Evolutionary conservation across 1,140 invertebrate genomes (phyloP), one percentile per base, ranked within the genome.

Genomic region (Acyrthosiphon pisum): DNA sequence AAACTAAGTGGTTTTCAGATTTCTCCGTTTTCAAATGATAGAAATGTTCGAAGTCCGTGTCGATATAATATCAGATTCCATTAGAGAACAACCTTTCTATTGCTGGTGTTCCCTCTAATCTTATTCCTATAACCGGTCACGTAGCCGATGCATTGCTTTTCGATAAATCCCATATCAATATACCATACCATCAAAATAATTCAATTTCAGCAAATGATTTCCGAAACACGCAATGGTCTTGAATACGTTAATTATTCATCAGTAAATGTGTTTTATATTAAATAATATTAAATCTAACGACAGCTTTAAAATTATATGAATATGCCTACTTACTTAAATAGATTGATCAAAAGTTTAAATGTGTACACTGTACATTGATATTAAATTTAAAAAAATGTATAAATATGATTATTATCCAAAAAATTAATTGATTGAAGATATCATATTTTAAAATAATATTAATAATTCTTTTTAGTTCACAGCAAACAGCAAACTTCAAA

Each of bases 1-100:
- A 83, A 83, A 37, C 76, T 83, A 83, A 83, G 76, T 83, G 76
- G 76, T 83, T 83, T 83, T 83, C 76, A 35, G 20, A 83, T 83
- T 37, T 83, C n/a, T 83, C 76, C 35, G 76, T 83, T 83, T 76
- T 83, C 18, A 83, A 83, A 83, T 83, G 76, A 37, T 83, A 83
- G 76, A 83, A 83, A 83, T 23, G 35, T 20, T 37, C 35, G 22
- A 83, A 20, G 76, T 83, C 22, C 35, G 35, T 83, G 76, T 83
- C 35, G 60, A 76, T 76, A 76, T 37, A 83, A 83, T 83, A 83
- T 37, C 35, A 83, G 35, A 83, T 83, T 83, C 76, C 76, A 83
- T 37, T 83, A 83, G 35, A 37, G 76, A 35, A 35, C 76, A 35
- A 76, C 60, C 60, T 76, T 76, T 76, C 60, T n/a, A 76, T 76